Base-by-base conservation (phyloP, 2,797 vertebrate species). In the Bovichtus variegatus region DNA sequence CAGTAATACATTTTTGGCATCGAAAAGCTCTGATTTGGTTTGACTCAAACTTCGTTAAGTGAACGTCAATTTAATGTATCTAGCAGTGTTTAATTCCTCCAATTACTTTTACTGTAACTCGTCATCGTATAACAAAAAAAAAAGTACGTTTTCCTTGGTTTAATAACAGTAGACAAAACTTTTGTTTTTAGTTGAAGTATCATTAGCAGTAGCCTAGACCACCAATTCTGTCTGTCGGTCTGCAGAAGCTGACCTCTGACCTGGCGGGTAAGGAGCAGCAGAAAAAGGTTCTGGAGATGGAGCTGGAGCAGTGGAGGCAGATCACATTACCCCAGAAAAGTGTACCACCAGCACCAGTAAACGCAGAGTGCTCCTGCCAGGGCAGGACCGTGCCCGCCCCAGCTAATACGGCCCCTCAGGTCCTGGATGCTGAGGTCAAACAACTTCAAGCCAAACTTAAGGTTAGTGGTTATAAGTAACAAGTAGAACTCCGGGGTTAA, bases 371-470 rank as follows among this genome's bases (percentile, higher is more conserved):
- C 93, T 90, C 66, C 91, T 74, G 93, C 84, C 86, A 93, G 84
- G 82, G 87, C 92, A 83, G 71, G 83, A 72, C 92, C 90, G 51
- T 60, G 69, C 80, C 83, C 59, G 53, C 87, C 76, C 87, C 86
- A 70, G 81, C 91, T 86, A 60, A 91, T 87, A 89, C 83, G 67
- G 87, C 93, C 85, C 90, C 92, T 77, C 96, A 94, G 83, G 90
- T 89, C 70, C 84, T 94, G 87, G 96, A 96, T 92, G 86, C 91
- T 73, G 96, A 98, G 92, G 92, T 97, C 85, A 98, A 96, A 91
- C 97, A 97, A 87, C 94, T 99, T 82, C 96, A 96, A 74, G 94
- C 90, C 92, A 97, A 95, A 94, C 92, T 98, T 65, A 99, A 98
- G 97, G 98, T 98, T 89, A 92, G 84, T 83, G 41, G 29, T 82